phyloP scores from a whole-genome alignment of 2,113 vertebrate species.

The Asarcornis scutulata region DNA sequence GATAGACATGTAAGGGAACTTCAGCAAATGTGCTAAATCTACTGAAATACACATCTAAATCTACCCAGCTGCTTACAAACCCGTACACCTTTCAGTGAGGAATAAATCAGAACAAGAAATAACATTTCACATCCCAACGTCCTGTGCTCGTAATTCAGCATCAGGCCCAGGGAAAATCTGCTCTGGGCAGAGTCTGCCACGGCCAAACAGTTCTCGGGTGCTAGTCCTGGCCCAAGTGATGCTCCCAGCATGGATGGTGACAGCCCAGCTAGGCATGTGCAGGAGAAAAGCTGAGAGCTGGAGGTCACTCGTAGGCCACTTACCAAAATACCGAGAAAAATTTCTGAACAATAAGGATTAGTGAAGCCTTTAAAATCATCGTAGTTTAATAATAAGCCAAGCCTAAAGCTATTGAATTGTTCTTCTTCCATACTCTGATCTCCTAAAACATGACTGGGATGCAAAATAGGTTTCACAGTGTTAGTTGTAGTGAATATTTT shows the following conservation, averaged over 20 bases:
- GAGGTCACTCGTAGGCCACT: background rate
- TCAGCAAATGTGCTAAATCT: background rate
- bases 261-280: accelerated
- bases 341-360: background rate
- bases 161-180: accelerated
- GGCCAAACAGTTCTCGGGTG: background rate
- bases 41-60: background rate
- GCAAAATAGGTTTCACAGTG: background rate
- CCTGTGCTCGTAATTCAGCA: accelerated
- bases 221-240: background rate
- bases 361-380: background rate
- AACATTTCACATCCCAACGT: background rate
- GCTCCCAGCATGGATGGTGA: background rate
- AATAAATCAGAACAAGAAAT: slow-evolving; percentile 1
- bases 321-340: background rate
- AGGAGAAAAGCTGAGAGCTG: background rate
- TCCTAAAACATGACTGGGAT: background rate
- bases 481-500: background rate
- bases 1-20: background rate
- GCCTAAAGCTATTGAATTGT: background rate
- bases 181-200: background rate
- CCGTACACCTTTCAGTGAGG: background rate
- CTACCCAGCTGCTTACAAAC: background rate
- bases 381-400: background rate
- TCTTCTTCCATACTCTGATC: background rate